Conservation (phyloP, 2,113 vertebrate species). For the Stercorarius parasiticus region DNA sequence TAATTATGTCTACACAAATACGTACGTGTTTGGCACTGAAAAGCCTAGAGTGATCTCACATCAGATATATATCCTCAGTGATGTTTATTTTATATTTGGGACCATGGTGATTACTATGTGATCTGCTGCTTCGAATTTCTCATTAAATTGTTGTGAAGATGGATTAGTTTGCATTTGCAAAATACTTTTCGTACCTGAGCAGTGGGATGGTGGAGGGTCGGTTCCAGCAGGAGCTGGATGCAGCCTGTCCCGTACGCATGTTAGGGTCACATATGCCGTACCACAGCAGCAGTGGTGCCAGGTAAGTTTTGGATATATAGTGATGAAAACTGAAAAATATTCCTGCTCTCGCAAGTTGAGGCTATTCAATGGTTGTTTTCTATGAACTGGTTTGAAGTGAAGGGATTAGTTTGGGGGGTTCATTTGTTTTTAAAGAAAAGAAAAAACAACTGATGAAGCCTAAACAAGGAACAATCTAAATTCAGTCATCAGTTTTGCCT, state of each 20-base stretch:
- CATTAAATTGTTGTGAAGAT: neutral
- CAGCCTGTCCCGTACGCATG: neutral
- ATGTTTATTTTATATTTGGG: neutral
- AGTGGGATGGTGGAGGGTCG: neutral
- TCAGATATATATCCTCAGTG: neutral
- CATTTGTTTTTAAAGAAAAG: neutral
- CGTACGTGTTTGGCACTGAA: neutral
- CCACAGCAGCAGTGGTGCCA: neutral
- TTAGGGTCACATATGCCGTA: neutral
- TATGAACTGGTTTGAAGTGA: neutral
- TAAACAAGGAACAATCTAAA: neutral
- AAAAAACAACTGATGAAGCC: neutral
- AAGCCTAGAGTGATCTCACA: neutral
- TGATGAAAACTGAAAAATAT: neutral
- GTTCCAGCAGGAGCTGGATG: neutral
- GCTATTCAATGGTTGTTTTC: neutral
- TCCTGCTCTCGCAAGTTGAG: neutral
- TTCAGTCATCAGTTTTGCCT: neutral
- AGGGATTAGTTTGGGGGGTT: neutral
- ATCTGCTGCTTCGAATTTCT: neutral
- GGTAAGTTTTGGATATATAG: neutral
- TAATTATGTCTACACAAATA: neutral
- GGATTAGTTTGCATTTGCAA: neutral
- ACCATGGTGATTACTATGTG: neutral
- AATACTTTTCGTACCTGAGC: neutral